Evolutionary conservation across 2,888 invertebrate genomes (phyloP).

Genomic region (Euplexia lucipara): DNA sequence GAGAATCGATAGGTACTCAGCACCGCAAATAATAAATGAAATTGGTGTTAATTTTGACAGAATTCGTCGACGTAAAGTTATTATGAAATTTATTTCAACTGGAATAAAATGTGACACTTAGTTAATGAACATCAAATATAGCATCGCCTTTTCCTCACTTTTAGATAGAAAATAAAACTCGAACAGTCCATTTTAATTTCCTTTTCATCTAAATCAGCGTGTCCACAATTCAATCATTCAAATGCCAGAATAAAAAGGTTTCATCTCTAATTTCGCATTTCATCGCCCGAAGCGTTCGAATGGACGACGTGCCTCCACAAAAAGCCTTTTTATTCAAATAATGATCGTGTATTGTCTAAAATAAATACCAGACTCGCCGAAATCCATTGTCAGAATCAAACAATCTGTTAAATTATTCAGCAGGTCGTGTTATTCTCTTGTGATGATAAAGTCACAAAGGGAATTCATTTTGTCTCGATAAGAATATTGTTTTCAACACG

Average conservation of each 20-base stretch:
- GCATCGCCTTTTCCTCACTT: neutral
- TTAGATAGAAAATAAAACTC: neutral
- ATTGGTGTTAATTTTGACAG: neutral
- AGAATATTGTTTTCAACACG: too few species aligned
- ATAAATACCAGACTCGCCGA: slow-evolving; percentile 39
- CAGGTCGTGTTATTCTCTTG: slow-evolving; percentile 60
- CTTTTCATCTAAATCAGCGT: neutral
- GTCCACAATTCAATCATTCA: slow-evolving; percentile 13
- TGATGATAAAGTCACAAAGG: slow-evolving; percentile 56
- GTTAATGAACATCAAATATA: slow-evolving; percentile 15
- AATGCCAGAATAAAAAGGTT: slow-evolving; percentile 21
- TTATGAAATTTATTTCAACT: neutral
- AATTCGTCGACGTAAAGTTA: too few species aligned
- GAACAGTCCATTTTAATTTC: slow-evolving; percentile 3
- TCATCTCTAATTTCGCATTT: slow-evolving; percentile 33
- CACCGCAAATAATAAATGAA: neutral
- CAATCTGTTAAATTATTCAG: slow-evolving; percentile 67
- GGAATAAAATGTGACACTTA: neutral
- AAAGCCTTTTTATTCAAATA: slow-evolving; percentile 33
- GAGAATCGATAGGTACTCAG: neutral
- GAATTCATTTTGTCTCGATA: slow-evolving; percentile 9
- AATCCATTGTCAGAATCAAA: slow-evolving; percentile 47
- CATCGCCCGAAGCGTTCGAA: slow-evolving; percentile 11
- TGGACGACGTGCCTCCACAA: slow-evolving; percentile 21
- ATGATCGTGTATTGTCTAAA: slow-evolving; percentile 29